These are phyloP conservation scores for Pseudomyrmex concolor DNA, from an alignment of 1,140 invertebrate genomes.

Conservation along the genomic window DNA sequence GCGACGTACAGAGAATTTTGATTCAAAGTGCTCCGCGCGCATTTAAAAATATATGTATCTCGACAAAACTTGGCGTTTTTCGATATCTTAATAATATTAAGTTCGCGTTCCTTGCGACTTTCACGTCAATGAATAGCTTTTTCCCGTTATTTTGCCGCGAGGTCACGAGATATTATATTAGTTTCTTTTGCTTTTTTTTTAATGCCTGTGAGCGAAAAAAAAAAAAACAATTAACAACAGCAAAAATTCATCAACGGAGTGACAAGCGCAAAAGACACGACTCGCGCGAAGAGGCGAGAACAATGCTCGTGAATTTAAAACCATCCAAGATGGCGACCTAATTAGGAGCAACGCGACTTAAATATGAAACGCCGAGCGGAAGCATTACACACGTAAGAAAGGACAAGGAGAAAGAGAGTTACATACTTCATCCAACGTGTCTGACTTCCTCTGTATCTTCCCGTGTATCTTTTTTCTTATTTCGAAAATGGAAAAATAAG, in stretches of 20 bases:
- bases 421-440: conserved; percentile 34
- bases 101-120: not conserved
- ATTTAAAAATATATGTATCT: no score
- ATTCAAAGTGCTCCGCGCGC: not conserved
- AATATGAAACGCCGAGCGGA: conserved; percentile 73
- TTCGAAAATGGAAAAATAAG: conserved; percentile 21
- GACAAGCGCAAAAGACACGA: conserved; percentile 55
- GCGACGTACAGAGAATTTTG: not conserved
- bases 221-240: not conserved
- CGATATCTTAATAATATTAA: not conserved
- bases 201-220: not conserved
- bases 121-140: not conserved
- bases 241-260: conserved; percentile 29
- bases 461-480: conserved; percentile 45
- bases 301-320: conserved; percentile 71
- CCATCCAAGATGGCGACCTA: conserved; percentile 72
- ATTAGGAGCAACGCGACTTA: conserved; percentile 76
- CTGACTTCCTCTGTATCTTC: conserved; percentile 46
- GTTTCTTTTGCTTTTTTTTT: not conserved
- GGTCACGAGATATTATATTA: not conserved
- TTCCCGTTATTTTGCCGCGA: not conserved
- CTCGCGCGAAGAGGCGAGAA: conserved; percentile 56
- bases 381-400: conserved; percentile 30
- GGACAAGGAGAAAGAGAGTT: conserved; percentile 35
- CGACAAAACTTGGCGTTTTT: no score